Evolutionary conservation across 2,113 vertebrate genomes (phyloP).

Genomic region (Megaptera novaeangliae): DNA sequence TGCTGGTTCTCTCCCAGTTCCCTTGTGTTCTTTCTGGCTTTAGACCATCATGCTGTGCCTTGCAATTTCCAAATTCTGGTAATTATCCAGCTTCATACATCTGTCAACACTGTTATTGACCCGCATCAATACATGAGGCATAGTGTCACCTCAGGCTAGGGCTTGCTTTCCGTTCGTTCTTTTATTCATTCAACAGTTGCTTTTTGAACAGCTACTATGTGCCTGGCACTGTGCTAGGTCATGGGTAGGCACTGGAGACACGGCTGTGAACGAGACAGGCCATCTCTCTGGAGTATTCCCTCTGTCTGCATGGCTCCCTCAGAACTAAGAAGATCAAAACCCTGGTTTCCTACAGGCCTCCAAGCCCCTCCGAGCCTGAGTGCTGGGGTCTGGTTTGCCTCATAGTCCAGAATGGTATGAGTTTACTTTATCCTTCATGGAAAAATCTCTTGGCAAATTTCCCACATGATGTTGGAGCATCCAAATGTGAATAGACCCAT

Average conservation of each 20-base stretch:
- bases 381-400: neutral
- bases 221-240: neutral
- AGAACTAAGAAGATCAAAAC: neutral
- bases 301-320: neutral
- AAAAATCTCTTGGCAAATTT: neutral
- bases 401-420: neutral
- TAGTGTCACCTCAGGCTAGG: neutral
- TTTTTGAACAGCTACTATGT: neutral
- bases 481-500: neutral
- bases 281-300: neutral
- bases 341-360: neutral
- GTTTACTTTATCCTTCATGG: neutral
- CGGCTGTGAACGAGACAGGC: neutral
- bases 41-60: neutral
- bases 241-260: fast-evolving
- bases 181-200: neutral
- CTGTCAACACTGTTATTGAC: neutral
- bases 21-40: neutral
- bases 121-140: no score
- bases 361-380: neutral
- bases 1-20: neutral
- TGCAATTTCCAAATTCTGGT: neutral
- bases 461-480: neutral
- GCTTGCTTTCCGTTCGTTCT: neutral
- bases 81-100: neutral